Conservation (phyloP, 2,113 vertebrate species). For the Plecturocebus donacophilus region DNA sequence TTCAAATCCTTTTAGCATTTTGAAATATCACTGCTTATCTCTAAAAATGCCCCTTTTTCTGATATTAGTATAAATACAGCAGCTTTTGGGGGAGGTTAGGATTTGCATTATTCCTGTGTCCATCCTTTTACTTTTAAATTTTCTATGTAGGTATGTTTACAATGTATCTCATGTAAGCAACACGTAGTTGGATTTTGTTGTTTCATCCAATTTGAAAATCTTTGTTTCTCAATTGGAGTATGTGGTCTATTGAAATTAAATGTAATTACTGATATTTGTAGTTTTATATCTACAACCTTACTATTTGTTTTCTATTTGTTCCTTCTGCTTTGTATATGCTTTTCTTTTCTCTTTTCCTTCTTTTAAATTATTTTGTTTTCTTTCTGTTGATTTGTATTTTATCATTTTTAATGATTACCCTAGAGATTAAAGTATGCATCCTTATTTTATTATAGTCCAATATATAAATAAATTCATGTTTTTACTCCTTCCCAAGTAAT, state of each 20-base stretch:
- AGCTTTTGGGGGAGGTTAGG: neutral
- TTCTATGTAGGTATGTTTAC: neutral
- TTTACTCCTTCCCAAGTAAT: neutral
- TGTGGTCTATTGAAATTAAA: neutral
- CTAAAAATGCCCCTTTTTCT: constrained; percentile 10
- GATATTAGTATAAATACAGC: neutral
- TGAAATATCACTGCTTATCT: neutral
- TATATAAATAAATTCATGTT: neutral
- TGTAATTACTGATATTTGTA: neutral
- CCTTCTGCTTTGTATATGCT: neutral
- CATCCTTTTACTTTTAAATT: neutral
- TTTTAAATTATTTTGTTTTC: neutral
- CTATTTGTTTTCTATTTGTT: neutral
- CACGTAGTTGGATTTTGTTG: neutral
- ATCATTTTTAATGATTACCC: neutral
- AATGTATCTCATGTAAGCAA: neutral
- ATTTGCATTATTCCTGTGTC: neutral
- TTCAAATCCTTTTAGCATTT: neutral
- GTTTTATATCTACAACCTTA: neutral
- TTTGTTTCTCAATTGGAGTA: neutral
- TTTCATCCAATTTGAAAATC: neutral
- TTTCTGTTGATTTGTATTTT: neutral
- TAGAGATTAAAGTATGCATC: neutral
- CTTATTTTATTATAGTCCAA: neutral
- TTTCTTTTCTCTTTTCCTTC: neutral